A percentile compares a stretch with the other conserved stretches of the same genome.
Conservation (phyloP, 2,113 vertebrate species). For the Nannospalax galili region DNA sequence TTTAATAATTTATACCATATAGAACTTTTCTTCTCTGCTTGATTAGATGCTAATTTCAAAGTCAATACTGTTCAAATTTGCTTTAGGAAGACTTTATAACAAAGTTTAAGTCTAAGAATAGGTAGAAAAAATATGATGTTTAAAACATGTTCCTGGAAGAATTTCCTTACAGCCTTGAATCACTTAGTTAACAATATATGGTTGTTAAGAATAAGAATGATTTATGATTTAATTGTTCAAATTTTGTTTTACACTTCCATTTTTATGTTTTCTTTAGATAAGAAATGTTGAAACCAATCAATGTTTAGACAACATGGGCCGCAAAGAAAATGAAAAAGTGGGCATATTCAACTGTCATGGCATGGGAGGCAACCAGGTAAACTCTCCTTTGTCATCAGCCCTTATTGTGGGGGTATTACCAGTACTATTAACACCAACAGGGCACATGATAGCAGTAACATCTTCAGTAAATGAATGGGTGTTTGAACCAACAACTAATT, state of each 20-base stretch:
- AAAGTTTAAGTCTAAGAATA: neutral
- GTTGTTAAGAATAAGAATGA: neutral
- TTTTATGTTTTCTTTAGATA: conserved; percentile 87
- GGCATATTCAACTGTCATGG: conserved; percentile 99
- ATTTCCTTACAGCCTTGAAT: neutral
- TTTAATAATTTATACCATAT: neutral
- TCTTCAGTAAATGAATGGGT: neutral
- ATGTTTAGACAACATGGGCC: conserved; percentile 99
- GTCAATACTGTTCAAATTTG: neutral
- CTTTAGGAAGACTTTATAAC: neutral
- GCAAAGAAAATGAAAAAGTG: conserved; percentile 99
- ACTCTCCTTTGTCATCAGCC: neutral
- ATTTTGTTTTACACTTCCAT: neutral
- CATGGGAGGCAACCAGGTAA: conserved; percentile 99
- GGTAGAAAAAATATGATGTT: neutral
- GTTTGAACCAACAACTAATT: conserved; percentile 16
- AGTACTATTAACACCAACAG: neutral
- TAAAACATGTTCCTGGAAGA: neutral
- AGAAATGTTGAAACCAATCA: conserved; percentile 99
- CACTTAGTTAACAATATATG: neutral
- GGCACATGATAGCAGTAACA: neutral
- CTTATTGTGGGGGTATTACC: neutral
- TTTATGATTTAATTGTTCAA: neutral
- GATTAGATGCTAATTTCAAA: neutral
- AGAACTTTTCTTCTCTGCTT: neutral